phyloP scores from a whole-genome alignment of 2,113 vertebrate species.

The Eulacestoma nigropectus region DNA sequence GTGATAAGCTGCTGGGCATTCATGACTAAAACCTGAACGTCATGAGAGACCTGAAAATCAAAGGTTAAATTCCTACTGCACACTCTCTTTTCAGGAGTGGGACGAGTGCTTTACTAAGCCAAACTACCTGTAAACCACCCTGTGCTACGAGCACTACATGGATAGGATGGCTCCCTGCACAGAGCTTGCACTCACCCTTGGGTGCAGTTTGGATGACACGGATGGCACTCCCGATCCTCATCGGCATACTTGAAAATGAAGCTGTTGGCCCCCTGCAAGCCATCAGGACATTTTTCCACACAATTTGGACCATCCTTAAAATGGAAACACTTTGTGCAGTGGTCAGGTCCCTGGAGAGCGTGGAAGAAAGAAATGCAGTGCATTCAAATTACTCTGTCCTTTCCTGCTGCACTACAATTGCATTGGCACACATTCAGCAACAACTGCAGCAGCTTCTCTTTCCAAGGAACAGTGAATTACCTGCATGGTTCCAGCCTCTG shows the following conservation, averaged over 20 bases:
- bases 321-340: slow-evolving; percentile 90
- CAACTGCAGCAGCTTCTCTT: not conserved
- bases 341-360: slow-evolving; percentile 84
- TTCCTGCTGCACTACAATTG: not conserved
- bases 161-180: not conserved
- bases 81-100: not conserved
- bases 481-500: not conserved
- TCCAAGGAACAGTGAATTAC: not conserved
- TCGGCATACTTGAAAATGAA: slow-evolving; percentile 98
- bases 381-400: not conserved
- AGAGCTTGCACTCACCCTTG: slow-evolving; percentile 82
- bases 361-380: not conserved
- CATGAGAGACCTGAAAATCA: not conserved
- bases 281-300: slow-evolving; percentile 95
- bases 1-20: not conserved
- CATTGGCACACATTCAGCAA: not conserved
- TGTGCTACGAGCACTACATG: accelerated
- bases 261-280: slow-evolving; percentile 89
- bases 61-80: not conserved
- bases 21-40: not conserved
- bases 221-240: slow-evolving; percentile 91
- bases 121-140: accelerated
- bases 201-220: slow-evolving; percentile 93
- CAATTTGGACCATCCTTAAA: slow-evolving; percentile 98
- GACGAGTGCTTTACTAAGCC: not conserved